phyloP scores from a whole-genome alignment of 64 coral and sea anemone species.

The Cladopsammia gracilis region DNA sequence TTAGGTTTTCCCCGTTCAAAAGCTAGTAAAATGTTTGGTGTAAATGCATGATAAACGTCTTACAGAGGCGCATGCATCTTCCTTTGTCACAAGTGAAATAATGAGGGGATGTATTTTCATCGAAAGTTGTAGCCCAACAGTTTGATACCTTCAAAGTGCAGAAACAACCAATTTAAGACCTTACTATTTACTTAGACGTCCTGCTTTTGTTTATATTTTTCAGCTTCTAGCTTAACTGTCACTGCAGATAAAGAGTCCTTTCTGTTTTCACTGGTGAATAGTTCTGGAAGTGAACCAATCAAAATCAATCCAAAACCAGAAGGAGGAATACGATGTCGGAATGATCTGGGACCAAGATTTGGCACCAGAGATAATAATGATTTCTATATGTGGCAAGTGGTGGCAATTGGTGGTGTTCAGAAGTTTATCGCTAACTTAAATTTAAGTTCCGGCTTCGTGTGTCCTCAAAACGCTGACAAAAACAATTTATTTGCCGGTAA shows the following conservation, averaged over 20 bases:
- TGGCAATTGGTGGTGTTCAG: background rate
- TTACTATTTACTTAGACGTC: too few species aligned
- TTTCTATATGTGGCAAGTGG: background rate
- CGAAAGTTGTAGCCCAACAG: too few species aligned
- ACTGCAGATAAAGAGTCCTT: constrained; percentile 5
- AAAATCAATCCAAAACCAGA: constrained; percentile 2
- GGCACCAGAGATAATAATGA: background rate
- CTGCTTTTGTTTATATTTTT: too few species aligned
- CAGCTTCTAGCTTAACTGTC: background rate
- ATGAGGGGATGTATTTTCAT: too few species aligned
- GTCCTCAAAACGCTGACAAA: background rate
- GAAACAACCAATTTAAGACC: too few species aligned
- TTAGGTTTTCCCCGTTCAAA: too few species aligned
- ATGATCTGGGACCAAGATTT: constrained; percentile 9
- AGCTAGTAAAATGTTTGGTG: too few species aligned
- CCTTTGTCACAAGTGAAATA: too few species aligned
- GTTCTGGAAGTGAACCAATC: constrained; percentile 9
- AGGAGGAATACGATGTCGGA: background rate
- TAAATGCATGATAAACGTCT: too few species aligned
- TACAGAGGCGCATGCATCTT: too few species aligned
- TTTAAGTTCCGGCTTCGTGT: background rate
- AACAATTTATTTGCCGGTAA: background rate
- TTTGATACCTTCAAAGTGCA: too few species aligned
- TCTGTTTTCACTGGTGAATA: constrained; percentile 14
- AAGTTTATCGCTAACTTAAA: background rate